Percentiles rank a stretch among this genome's conserved stretches.
phyloP scores from a whole-genome alignment of 2,113 vertebrate species.

The Oryzias curvinotus region DNA sequence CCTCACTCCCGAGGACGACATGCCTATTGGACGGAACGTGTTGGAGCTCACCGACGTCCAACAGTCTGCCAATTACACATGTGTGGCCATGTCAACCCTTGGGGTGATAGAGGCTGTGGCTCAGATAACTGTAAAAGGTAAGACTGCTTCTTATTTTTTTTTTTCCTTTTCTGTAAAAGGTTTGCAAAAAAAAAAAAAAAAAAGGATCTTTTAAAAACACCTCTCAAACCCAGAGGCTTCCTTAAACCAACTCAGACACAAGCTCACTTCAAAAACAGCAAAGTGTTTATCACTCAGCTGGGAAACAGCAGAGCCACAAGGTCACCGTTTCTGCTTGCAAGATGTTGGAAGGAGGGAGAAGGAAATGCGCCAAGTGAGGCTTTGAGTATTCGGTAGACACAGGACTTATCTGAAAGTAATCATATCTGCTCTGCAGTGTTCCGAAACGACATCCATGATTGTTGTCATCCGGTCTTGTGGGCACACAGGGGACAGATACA shows the following conservation, averaged over 20 bases:
- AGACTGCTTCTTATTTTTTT: background rate
- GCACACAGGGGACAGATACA: slow-evolving; percentile 32
- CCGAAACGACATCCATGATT: slow-evolving; percentile 54
- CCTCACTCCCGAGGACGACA: slow-evolving; percentile 97
- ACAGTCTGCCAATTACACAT: slow-evolving; percentile 98
- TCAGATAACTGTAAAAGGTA: slow-evolving; percentile 99
- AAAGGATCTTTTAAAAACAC: too few relatives aligned
- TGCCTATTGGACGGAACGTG: slow-evolving; percentile 99
- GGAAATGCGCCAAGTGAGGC: slow-evolving; percentile 40
- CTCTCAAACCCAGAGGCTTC: slow-evolving; percentile 22
- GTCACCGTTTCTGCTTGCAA: slow-evolving; percentile 37
- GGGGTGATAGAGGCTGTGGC: slow-evolving; percentile 98
- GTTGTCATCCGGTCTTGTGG: slow-evolving; percentile 22
- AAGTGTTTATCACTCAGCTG: slow-evolving; percentile 65
- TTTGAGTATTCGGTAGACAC: slow-evolving; percentile 49
- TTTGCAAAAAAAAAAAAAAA: background rate
- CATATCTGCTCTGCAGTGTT: slow-evolving; percentile 53
- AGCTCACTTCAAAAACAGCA: slow-evolving; percentile 54
- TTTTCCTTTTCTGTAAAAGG: background rate
- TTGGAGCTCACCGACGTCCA: slow-evolving; percentile 96
- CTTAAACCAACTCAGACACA: slow-evolving; percentile 49
- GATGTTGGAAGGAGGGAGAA: slow-evolving; percentile 11
- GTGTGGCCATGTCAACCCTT: slow-evolving; percentile 98
- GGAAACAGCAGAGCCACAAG: slow-evolving; percentile 48
- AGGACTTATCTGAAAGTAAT: slow-evolving; percentile 65